A percentile compares a stretch with the other conserved stretches of the same genome.
Conservation (phyloP, 2,888 invertebrate species). For the Lasioglossum zephyrum region DNA sequence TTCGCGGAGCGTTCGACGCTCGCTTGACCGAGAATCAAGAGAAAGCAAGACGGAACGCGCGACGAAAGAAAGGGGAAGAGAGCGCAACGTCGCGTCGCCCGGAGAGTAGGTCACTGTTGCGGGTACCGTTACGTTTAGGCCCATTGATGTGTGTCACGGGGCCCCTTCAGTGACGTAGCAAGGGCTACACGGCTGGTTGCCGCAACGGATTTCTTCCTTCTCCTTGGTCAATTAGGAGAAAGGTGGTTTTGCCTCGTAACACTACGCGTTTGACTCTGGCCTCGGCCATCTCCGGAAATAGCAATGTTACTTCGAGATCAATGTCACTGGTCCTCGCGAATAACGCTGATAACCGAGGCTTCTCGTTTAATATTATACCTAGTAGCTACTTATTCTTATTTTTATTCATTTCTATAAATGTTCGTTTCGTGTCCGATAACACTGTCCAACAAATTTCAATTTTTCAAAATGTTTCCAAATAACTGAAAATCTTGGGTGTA, state of each 20-base stretch:
- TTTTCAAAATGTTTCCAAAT: too few relatives aligned
- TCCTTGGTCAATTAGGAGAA: slow-evolving; percentile 44
- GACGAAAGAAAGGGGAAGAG: slow-evolving; percentile 63
- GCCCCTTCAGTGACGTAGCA: slow-evolving; percentile 75
- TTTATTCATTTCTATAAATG: too few relatives aligned
- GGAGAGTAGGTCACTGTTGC: slow-evolving; percentile 80
- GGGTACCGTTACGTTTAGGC: slow-evolving; percentile 81
- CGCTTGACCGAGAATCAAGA: slow-evolving; percentile 67
- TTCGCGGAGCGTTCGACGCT: slow-evolving; percentile 31
- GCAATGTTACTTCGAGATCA: slow-evolving; percentile 14
- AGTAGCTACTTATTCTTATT: too few relatives aligned
- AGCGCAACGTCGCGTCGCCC: slow-evolving; percentile 38
- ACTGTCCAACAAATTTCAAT: too few relatives aligned
- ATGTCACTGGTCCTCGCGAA: not conserved
- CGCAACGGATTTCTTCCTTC: slow-evolving; percentile 34
- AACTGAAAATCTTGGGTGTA: too few relatives aligned
- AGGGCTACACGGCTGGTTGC: slow-evolving; percentile 22
- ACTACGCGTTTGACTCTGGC: not conserved
- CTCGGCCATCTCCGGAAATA: not conserved
- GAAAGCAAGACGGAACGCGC: slow-evolving; percentile 49
- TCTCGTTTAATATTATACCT: not conserved
- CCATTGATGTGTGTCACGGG: slow-evolving; percentile 83
- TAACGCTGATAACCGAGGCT: not conserved
- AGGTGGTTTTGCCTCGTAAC: slow-evolving; percentile 19
- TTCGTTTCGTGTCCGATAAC: too few relatives aligned